Evolutionary conservation across 2,888 invertebrate genomes (phyloP).

Genomic region (Bellardia bayeri): DNA sequence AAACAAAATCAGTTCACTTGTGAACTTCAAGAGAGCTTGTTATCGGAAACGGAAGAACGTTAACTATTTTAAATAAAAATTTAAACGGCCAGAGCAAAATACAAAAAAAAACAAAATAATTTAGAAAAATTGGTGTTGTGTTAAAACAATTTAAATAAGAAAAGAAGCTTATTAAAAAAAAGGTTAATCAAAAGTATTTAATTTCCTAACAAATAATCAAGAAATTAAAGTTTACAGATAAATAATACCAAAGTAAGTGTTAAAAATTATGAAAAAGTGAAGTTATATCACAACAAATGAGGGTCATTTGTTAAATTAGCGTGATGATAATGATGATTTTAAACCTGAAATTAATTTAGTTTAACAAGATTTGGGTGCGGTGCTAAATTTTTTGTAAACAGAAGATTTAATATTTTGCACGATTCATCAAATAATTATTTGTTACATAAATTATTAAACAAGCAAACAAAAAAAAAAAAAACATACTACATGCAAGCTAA

Average conservation of each 20-base stretch:
- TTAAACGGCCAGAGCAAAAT: constrained; percentile 26
- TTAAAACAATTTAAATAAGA: constrained; percentile 9
- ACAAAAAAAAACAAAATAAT: background rate
- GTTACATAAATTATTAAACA: constrained; percentile 46
- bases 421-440: background rate
- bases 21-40: constrained; percentile 73
- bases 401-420: too few relatives aligned
- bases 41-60: constrained; percentile 70
- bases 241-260: background rate
- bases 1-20: constrained; percentile 71
- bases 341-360: constrained; percentile 34
- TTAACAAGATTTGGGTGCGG: constrained; percentile 58
- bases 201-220: background rate
- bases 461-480: background rate
- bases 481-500: constrained; percentile 1
- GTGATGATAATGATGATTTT: constrained; percentile 25
- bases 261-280: background rate
- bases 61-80: constrained; percentile 11
- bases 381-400: constrained; percentile 22
- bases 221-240: background rate
- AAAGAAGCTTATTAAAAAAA: background rate
- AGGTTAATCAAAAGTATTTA: background rate
- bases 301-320: constrained; percentile 5
- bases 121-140: constrained; percentile 22
- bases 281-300: constrained; percentile 42